phyloP scores from a whole-genome alignment of 2,797 vertebrate genomes.

The Yasuhikotakia modesta region DNA sequence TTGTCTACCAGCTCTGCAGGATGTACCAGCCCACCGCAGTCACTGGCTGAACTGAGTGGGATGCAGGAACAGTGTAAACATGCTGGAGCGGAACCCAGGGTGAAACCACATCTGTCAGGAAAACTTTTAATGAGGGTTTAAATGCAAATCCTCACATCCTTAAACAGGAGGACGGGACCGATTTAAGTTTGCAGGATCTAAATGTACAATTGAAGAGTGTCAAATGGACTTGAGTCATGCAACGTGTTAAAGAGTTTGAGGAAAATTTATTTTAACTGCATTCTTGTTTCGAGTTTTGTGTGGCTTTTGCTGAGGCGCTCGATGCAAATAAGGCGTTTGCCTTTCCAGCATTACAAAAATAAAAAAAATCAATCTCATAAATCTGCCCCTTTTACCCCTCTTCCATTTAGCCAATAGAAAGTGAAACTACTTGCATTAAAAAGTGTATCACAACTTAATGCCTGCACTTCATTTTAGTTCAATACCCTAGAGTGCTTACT shows the following conservation, averaged over 20 bases:
- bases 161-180: constrained; percentile 32
- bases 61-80: constrained; percentile 55
- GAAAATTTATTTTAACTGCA: constrained; percentile 60
- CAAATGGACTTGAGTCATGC: constrained; percentile 10
- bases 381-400: constrained; percentile 26
- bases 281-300: constrained; percentile 57
- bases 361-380: constrained; percentile 33
- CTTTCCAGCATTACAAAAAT: constrained; percentile 63
- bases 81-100: constrained; percentile 47
- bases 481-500: constrained; percentile 37
- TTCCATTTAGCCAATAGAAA: constrained; percentile 49
- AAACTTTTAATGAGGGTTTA: constrained; percentile 58
- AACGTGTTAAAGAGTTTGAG: constrained; percentile 33
- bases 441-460: constrained; percentile 50
- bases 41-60: constrained; percentile 57
- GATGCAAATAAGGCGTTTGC: constrained; percentile 60
- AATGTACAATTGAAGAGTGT: not conserved
- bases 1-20: constrained; percentile 52
- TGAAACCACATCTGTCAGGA: constrained; percentile 51
- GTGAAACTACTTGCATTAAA: constrained; percentile 32
- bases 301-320: not conserved
- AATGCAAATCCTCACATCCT: constrained; percentile 37
- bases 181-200: constrained; percentile 30
- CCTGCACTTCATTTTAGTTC: constrained; percentile 59
- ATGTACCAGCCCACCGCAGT: constrained; percentile 52